phyloP scores from a whole-genome alignment of 2,113 vertebrate genomes.

The Sminthopsis crassicaudata region DNA sequence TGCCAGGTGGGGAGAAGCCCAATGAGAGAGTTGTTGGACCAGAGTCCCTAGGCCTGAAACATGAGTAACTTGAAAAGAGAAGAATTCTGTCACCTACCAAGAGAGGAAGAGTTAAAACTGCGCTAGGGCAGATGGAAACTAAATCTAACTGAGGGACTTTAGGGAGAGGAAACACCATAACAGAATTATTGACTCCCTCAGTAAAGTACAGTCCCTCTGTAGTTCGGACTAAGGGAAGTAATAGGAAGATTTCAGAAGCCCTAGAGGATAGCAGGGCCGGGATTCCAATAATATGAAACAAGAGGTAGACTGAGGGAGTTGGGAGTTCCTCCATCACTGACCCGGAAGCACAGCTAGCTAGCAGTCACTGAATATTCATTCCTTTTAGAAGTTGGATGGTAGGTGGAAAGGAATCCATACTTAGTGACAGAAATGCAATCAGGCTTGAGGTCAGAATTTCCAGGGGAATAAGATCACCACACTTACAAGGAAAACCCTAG shows the following conservation, averaged over 20 bases:
- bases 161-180: constrained; percentile 21
- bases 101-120: neutral
- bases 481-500: neutral
- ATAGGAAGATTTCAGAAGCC: neutral
- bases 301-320: neutral
- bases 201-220: neutral
- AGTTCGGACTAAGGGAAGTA: neutral
- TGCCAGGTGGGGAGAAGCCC: constrained; percentile 55
- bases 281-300: neutral
- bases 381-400: neutral
- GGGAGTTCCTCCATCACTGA: neutral
- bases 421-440: constrained; percentile 11
- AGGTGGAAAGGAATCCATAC: neutral
- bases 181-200: neutral
- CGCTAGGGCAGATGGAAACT: neutral
- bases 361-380: neutral
- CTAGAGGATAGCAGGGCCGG: neutral
- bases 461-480: neutral
- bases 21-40: constrained; percentile 45
- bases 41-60: constrained; percentile 19
- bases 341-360: constrained; percentile 20
- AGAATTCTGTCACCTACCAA: constrained; percentile 26
- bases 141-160: constrained; percentile 31
- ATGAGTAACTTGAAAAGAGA: constrained; percentile 3
- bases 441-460: neutral